Base-by-base conservation (phyloP, 2,888 invertebrate genomes). In the Scaptomyza parva region DNA sequence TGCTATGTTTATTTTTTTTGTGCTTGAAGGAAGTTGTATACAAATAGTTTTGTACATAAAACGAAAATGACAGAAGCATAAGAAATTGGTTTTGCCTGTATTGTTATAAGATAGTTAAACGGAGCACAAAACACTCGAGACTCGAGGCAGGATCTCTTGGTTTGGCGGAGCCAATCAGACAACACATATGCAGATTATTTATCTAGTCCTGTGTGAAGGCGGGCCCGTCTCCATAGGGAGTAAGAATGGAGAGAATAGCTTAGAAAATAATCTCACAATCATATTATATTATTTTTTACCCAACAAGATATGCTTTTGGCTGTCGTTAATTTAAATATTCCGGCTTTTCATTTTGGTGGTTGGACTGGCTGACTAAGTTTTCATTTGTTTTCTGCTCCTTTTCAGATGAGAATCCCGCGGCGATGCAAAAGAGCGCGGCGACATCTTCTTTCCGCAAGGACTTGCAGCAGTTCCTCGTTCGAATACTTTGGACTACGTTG, bases 401-500 rank as follows among this genome's bases (percentile, higher is more conserved):
- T 79, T 11, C 94, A 96, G 96, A 96, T 88, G 96, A 96, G 91
- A 96, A 96, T 91, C 96, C 96, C 86, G 96, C 96, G 63, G 96
- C 96, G 40, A 96, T 97, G 96, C 96, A 96, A 92, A 96, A 96
- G 88, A 96, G 96, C 69, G 67, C 92, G 94, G 95, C 85, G 47
- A 59, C 67, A 51, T 51, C 64, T 48, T 62, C 66, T 51, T 58
- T 43, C 48, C 53, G 40, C 55, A 61, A 64, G 35, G 40, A 51
- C 41, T 51, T 20, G 44, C 61, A 64, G 35, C 70, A 58, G 48
- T 28, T 48, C 17, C 33, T 68, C n/a, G 24, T 50, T 35, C 47
- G 17, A 53, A 57, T 63, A 45, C 53, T 63, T 26, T 33, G 18
- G 52, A 26, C 37, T 26, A 11, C 66, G 59, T 18, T 73, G 74